Percentiles rank a stretch among this genome's conserved stretches.
phyloP scores from a whole-genome alignment of 2,113 vertebrate genomes.

The Pterophyllum scalare region DNA sequence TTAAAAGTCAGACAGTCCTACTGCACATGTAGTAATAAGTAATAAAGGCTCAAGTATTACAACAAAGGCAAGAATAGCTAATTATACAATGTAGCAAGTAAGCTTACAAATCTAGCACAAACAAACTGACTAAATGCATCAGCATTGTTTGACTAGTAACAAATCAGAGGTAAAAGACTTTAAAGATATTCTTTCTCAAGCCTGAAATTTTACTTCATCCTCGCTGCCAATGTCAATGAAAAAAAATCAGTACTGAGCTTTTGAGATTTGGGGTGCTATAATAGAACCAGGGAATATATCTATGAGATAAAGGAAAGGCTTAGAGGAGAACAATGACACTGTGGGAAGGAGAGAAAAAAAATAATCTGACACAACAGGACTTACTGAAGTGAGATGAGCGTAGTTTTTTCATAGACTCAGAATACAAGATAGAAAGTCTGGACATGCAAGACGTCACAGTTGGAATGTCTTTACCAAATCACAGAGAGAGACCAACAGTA shows the following conservation, averaged over 20 bases:
- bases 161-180: background rate
- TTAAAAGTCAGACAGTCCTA: conserved; percentile 25
- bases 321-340: conserved; percentile 16
- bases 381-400: conserved; percentile 91
- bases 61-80: conserved; percentile 11
- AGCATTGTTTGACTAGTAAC: conserved; percentile 3
- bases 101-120: conserved; percentile 14
- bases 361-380: conserved; percentile 76
- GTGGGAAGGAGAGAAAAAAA: background rate
- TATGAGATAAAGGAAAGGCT: background rate
- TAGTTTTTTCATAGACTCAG: conserved; percentile 93
- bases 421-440: conserved; percentile 81
- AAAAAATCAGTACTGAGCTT: conserved; percentile 16
- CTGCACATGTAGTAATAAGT: background rate
- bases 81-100: background rate
- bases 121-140: conserved; percentile 27
- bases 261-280: background rate
- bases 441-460: conserved; percentile 86
- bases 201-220: background rate
- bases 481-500: conserved; percentile 79
- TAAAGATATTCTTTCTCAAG: conserved; percentile 17
- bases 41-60: conserved; percentile 1
- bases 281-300: conserved; percentile 32
- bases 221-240: background rate
- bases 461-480: conserved; percentile 87